phyloP scores from a whole-genome alignment of 2,797 vertebrate genomes.

The Clamator glandarius region DNA sequence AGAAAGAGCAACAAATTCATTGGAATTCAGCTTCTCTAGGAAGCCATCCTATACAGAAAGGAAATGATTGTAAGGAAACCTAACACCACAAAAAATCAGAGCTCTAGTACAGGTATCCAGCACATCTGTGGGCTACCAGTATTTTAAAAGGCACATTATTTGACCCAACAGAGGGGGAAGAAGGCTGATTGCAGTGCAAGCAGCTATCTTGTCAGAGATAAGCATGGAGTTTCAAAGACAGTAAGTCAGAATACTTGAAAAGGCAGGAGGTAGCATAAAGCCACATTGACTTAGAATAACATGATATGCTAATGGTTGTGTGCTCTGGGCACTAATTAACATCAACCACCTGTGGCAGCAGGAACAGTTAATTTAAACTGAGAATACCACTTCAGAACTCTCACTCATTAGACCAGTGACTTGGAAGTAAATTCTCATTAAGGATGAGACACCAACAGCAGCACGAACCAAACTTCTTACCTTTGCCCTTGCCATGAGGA shows the following conservation, averaged over 20 bases:
- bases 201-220: neutral
- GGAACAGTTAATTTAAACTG: neutral
- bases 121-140: neutral
- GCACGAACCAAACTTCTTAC: conserved; percentile 68
- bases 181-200: neutral
- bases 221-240: neutral
- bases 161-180: neutral
- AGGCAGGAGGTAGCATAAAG: neutral
- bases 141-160: neutral
- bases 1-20: conserved; percentile 91
- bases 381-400: neutral
- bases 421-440: neutral
- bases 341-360: neutral
- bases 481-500: conserved; percentile 93
- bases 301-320: neutral
- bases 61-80: neutral
- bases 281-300: neutral
- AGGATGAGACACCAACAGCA: neutral
- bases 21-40: conserved; percentile 92
- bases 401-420: neutral
- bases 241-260: neutral
- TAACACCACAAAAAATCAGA: neutral
- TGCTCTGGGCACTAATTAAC: neutral
- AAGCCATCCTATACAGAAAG: conserved; percentile 87
- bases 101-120: neutral